These are phyloP conservation scores for Drosophila sordidula DNA, from an alignment of 2,888 invertebrate species.

Conservation along the genomic window DNA sequence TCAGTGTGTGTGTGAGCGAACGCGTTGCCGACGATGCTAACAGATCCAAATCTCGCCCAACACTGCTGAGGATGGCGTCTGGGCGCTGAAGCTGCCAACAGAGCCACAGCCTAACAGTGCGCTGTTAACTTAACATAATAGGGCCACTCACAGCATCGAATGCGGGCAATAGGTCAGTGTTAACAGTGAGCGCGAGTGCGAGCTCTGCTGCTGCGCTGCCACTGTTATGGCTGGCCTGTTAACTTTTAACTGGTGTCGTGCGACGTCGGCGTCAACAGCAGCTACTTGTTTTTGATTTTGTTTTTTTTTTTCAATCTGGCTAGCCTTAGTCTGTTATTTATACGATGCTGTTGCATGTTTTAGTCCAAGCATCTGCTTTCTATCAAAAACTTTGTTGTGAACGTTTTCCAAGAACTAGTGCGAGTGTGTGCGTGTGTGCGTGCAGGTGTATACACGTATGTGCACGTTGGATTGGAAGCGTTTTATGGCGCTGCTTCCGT, in stretches of 20 bases:
- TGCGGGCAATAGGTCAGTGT: conserved; percentile 66
- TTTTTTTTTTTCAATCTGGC: conserved; percentile 62
- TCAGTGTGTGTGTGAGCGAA: conserved; percentile 22
- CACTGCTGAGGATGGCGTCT: conserved; percentile 62
- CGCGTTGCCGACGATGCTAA: conserved; percentile 56
- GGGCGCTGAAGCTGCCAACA: conserved; percentile 32
- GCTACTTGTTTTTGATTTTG: conserved; percentile 21
- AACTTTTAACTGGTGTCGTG: conserved; percentile 15
- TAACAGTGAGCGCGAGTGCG: conserved; percentile 44
- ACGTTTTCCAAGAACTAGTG: conserved; percentile 43
- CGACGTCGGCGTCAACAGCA: conserved; percentile 11
- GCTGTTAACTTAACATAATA: conserved; percentile 40
- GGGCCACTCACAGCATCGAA: conserved; percentile 31
- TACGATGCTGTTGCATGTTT: conserved; percentile 72
- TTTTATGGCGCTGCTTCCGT: conserved; percentile 72
- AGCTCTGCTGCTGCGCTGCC: conserved; percentile 21
- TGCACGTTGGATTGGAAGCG: conserved; percentile 50
- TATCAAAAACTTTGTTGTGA: conserved; percentile 69
- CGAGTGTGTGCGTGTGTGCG: conserved; percentile 21
- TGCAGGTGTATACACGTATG: conserved; percentile 31
- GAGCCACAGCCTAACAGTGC: conserved; percentile 29
- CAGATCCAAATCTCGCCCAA: conserved; percentile 77
- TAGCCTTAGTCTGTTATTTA: conserved; percentile 75
- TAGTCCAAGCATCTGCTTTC: conserved; percentile 70
- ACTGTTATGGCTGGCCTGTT: conserved; percentile 19